phyloP scores from a whole-genome alignment of 1,140 invertebrate genomes.

The Linepithema humile region DNA sequence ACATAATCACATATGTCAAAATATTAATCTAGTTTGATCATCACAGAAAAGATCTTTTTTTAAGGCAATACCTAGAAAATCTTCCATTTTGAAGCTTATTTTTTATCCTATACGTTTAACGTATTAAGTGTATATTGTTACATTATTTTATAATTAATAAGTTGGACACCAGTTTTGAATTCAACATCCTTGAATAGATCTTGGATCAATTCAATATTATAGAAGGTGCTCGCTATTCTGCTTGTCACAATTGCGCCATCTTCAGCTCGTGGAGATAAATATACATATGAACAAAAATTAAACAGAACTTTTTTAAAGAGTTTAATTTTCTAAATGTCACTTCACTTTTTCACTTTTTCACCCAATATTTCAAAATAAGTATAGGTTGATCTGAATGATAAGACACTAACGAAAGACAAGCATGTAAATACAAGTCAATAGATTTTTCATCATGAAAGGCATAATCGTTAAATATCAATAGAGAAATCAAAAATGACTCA shows the following conservation, averaged over 20 bases:
- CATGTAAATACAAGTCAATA: too few species aligned
- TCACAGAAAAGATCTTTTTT: neutral
- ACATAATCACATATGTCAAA: neutral
- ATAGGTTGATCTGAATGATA: too few species aligned
- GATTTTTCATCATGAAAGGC: too few species aligned
- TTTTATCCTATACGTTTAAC: neutral
- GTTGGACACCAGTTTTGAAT: neutral
- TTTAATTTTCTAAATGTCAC: too few species aligned
- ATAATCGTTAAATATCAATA: too few species aligned
- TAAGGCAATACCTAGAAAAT: conserved; percentile 53
- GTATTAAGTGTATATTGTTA: neutral
- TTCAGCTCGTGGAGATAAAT: neutral
- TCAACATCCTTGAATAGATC: neutral
- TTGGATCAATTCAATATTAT: neutral
- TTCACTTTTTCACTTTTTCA: too few species aligned
- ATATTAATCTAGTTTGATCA: neutral
- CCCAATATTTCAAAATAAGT: too few species aligned
- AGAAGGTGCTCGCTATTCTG: neutral
- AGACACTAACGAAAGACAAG: too few species aligned
- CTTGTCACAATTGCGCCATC: neutral
- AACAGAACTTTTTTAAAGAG: too few species aligned
- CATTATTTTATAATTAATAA: neutral
- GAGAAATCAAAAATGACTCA: too few species aligned
- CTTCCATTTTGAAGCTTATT: conserved; percentile 40
- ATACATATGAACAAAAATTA: too few species aligned